Conservation (phyloP, 2,797 vertebrate species). For the Cygnus olor region DNA sequence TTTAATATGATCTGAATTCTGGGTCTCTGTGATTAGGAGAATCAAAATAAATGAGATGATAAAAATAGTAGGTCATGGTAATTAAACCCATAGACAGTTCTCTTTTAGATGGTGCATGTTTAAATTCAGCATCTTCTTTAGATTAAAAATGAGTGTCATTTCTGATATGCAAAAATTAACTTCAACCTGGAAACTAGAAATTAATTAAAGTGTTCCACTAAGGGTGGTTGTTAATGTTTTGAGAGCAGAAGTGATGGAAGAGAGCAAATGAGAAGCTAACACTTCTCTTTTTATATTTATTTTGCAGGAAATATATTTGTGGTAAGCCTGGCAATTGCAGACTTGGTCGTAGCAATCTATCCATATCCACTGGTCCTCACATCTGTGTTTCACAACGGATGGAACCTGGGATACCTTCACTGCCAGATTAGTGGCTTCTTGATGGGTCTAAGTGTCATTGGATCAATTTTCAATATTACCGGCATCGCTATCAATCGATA, state of each 20-base stretch:
- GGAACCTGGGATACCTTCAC: conserved; percentile 91
- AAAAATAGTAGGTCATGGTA: not conserved
- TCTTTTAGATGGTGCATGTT: not conserved
- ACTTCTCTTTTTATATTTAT: conserved; percentile 56
- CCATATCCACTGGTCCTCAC: conserved; percentile 94
- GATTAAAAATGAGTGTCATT: not conserved
- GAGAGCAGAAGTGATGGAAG: not conserved
- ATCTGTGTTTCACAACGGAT: conserved; percentile 92
- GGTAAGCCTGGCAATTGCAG: conserved; percentile 94
- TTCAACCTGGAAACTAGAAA: not conserved
- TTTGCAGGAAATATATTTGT: conserved; percentile 94
- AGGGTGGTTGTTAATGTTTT: not conserved
- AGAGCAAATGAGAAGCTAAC: conserved; percentile 43
- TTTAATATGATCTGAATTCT: not conserved
- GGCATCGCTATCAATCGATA: conserved; percentile 97
- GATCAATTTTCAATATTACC: conserved; percentile 97
- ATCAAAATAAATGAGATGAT: not conserved
- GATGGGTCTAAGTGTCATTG: conserved; percentile 95
- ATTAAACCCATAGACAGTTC: not conserved
- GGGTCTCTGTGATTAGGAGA: not conserved
- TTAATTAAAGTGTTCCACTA: not conserved
- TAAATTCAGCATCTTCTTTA: not conserved
- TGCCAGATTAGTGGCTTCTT: conserved; percentile 97
- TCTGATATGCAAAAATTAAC: not conserved
- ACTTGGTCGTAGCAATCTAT: conserved; percentile 95